These are phyloP conservation scores for Phyllotreta striolata DNA, from an alignment of 2,888 invertebrate genomes.

Conservation along the genomic window DNA sequence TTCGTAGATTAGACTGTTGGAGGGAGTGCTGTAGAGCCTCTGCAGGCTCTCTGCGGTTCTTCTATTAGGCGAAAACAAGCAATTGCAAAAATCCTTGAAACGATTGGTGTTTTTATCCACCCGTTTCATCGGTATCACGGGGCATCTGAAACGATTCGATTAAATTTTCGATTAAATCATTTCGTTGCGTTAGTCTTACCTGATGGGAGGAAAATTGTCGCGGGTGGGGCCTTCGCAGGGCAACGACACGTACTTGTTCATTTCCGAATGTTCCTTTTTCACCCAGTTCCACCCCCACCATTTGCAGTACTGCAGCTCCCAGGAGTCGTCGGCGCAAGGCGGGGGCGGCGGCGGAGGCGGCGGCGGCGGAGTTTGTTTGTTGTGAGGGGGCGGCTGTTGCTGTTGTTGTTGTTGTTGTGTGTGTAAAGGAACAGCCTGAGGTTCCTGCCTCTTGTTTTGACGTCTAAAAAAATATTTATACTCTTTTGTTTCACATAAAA, in stretches of 20 bases:
- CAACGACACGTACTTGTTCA: neutral
- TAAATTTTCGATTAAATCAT: too few species aligned
- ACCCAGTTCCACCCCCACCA: constrained; percentile 53
- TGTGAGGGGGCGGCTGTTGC: too few species aligned
- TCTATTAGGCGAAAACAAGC: constrained; percentile 35
- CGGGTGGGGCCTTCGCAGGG: neutral
- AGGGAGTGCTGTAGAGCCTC: constrained; percentile 43
- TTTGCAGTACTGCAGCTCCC: constrained; percentile 49
- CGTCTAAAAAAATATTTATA: too few species aligned
- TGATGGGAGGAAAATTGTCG: neutral
- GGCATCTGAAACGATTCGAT: too few species aligned
- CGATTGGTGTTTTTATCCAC: constrained; percentile 32
- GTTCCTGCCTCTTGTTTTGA: too few species aligned
- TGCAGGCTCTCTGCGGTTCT: constrained; percentile 30
- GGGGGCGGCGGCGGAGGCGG: constrained; percentile 39
- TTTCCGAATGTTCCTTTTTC: constrained; percentile 31
- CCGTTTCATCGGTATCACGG: constrained; percentile 8
- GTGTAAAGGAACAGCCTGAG: too few species aligned
- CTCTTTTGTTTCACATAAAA: too few species aligned
- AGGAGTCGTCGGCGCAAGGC: constrained; percentile 41
- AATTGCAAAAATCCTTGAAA: constrained; percentile 43
- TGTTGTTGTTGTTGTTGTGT: too few species aligned
- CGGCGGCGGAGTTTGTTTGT: too few species aligned
- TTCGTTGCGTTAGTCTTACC: neutral
- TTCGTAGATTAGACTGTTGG: constrained; percentile 35